Evolutionary conservation across 2,113 vertebrate genomes (phyloP), one percentile per base, ranked within the genome.

Genomic region (Trematocara macrostoma): DNA sequence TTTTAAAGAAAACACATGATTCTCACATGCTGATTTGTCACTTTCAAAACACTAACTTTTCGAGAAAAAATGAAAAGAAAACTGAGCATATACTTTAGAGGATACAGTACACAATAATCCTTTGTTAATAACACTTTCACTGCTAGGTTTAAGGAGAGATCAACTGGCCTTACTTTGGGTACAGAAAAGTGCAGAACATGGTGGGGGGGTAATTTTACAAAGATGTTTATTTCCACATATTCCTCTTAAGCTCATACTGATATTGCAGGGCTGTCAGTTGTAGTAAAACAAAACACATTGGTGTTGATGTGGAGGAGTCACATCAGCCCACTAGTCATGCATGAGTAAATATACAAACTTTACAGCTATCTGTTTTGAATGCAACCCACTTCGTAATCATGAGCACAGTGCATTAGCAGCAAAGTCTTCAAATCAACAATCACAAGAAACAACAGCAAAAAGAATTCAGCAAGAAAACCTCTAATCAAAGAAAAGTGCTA

Each of bases 141-240:
- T 81, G 34, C 34, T 23, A 12, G 34, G 7, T 80, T 86, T 20
- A 18, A 82, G 47, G 49, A 90, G 23, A 86, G 49, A 90, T 35
- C 82, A 51, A 92, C 89, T 90, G 91, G 90, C 89, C 91, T 87
- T 53, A 57, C 4, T 20, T 26, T 67, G 64, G 76, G 47, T 80
- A n/a, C 56, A 84, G 59, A 88, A 87, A 90, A 83, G 85, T 90
- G 87, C 87, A 86, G 83, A 69, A 84, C 26, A 23, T 29, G 82
- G 71, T 12, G 82, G 15, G 82, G 59, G 16, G 1, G 2, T 15
- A 7, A 7, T 42, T 51, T 83, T 81, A 84, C 38, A 78, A 78
- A 81, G 16, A 51, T 74, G 11, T 47, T 81, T 56, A 15, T 74
- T 74, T 74, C 20, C 20, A 84, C 49, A 84, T 40, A 56, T 71